Evolutionary conservation across 2,888 invertebrate species (phyloP).

Genomic region (Tachina fera): DNA sequence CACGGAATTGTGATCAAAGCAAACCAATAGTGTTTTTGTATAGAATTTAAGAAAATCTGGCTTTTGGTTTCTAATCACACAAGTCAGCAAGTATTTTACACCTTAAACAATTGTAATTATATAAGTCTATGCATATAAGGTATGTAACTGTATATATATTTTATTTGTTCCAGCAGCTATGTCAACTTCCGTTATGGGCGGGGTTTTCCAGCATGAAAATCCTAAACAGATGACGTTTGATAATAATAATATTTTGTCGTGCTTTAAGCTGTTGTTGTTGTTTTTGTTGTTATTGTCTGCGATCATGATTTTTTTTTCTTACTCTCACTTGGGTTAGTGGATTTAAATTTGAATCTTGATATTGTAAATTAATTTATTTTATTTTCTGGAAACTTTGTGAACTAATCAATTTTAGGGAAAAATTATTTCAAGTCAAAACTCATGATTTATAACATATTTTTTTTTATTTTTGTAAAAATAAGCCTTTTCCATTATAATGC

Average conservation of each 20-base stretch:
- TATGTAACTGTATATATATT: constrained; percentile 1
- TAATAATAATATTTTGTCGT: constrained; percentile 1
- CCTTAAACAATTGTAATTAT: constrained; percentile 31
- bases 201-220: constrained; percentile 66
- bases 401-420: background rate
- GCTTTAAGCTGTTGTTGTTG: constrained; percentile 8
- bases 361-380: constrained; percentile 47
- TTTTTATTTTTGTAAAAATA: background rate
- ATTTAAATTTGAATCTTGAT: constrained; percentile 20
- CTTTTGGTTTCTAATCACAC: background rate
- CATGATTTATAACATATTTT: constrained; percentile 3
- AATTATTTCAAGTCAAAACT: background rate
- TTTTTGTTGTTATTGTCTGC: background rate
- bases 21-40: background rate
- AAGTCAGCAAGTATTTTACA: constrained; percentile 52
- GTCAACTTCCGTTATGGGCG: constrained; percentile 53
- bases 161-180: background rate
- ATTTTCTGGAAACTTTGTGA: constrained; percentile 45
- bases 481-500: constrained; percentile 1
- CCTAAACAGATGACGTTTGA: constrained; percentile 64
- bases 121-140: background rate
- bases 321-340: background rate
- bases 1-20: constrained; percentile 13
- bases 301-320: constrained; percentile 25
- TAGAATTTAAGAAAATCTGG: background rate